Evolutionary conservation across 2,888 invertebrate genomes (phyloP), one percentile per base, ranked within the genome.

Genomic region (Frankliniella fusca): DNA sequence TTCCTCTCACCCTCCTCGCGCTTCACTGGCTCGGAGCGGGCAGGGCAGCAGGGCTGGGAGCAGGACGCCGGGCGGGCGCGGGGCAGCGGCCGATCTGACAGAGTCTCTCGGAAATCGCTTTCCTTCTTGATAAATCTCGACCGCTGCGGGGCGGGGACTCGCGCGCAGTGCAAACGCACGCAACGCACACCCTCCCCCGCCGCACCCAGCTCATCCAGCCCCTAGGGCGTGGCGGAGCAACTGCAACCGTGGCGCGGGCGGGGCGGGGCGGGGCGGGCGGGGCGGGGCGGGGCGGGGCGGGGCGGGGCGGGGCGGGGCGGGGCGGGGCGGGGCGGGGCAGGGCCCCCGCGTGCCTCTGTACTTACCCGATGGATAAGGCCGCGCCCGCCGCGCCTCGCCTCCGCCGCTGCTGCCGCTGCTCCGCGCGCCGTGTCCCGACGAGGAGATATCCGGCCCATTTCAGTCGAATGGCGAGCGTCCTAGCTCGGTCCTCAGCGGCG

Each of bases 61-160:
- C 7, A n/a, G 61, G 61, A 18, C 61, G 61, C 15, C 15, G 12
- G 61, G 20, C 61, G 5, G 54, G 15, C 54, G 8, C 15, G 12
- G 61, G 20, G 18, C 54, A 9, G 15, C 54, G 8, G 54, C 18
- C 54, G 15, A 54, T 54, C 54, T 54, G 38, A 38, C 38, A 38
- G 38, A 76, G 70, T 76, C 27, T 27, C 23, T 23, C 70, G 70
- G 70, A 76, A 76, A 76, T 76, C 70, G 70, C 70, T 76, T 27
- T 27, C 70, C 70, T 23, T 76, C 70, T 76, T 76, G 70, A 76
- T 76, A 76, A 76, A 76, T 76, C 70, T 76, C 70, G 23, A 23
- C 61, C 18, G 61, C 61, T 61, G 18, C 18, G 61, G 38, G 38
- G 38, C 38, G 38, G 61, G n/a, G 61, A n/a, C 70, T 76, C 70